Evolutionary conservation across 1,140 invertebrate genomes (phyloP), one percentile per base, ranked within the genome.

Genomic region (Glomeris maerens): DNA sequence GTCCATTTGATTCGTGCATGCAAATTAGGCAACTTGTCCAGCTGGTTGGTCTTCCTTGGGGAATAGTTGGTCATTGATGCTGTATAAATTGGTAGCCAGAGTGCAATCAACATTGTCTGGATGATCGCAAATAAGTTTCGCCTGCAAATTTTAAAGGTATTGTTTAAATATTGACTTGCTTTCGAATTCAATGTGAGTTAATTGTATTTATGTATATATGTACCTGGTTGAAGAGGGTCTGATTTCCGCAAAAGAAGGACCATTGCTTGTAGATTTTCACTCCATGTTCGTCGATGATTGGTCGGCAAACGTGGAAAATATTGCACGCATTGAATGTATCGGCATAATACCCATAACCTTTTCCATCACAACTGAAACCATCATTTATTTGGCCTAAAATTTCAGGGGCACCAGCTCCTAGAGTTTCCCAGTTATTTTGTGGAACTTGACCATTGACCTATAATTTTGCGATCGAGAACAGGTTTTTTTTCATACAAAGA

Each of bases 151-250:
- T 17, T 5, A 17, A 5, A 21, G 20, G 4, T 10, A 42, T 5
- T 21, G 10, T 21, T 42, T 42, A 5, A 25, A 5, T 42, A 21
- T 5, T 13, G 10, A 36, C 20, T 7, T 21, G 25, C 17, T 4
- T 42, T 42, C 4, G 25, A 21, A 42, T 17, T 42, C 20, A 42
- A 42, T 21, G 25, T 21, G 25, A 42, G 20, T 10, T 21, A 21
- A 21, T 5, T 21, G 4, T 21, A 42, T 5, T 25, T 10, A 5
- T 5, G 20, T 5, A 4, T 17, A 10, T 4, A 27, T 48, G 58
- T 10, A 66, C 56, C 54, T 63, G 62, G 48, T 63, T 62, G 62
- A 63, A 63, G 27, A 63, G 49, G 7, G 62, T 63, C 40, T 62
- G 59, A 52, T 63, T 63, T 22, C 62, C 62, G 46, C 62, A 63